Percentiles rank a stretch among this genome's conserved stretches.
Conservation (phyloP, 1,140 invertebrate species). For the Hermatobates lingyangjiaoensis region DNA sequence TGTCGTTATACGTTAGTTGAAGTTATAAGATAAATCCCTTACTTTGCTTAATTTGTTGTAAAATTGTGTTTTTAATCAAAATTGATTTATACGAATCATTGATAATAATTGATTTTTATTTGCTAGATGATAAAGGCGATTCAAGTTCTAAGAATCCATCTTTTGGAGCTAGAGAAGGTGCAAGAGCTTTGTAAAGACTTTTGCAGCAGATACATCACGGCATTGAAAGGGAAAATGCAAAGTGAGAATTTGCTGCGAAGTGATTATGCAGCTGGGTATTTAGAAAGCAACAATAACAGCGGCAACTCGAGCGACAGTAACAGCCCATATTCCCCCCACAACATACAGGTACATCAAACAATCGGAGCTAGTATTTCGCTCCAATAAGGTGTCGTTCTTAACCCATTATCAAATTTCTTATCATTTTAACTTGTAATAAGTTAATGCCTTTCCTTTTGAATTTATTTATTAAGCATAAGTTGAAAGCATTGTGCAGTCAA, state of each 20-base stretch:
- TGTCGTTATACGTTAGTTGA: too few species aligned
- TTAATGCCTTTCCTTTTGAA: too few species aligned
- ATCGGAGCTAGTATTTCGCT: too few species aligned
- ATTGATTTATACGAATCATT: too few species aligned
- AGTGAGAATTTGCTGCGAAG: conserved; percentile 73
- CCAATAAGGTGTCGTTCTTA: not conserved
- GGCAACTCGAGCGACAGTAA: conserved; percentile 34
- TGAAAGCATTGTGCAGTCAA: too few species aligned
- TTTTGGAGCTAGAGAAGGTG: conserved; percentile 87
- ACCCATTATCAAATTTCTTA: too few species aligned
- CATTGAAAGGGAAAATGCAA: conserved; percentile 91
- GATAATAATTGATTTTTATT: conserved; percentile 12
- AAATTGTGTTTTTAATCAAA: too few species aligned
- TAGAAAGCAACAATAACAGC: conserved; percentile 28
- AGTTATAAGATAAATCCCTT: too few species aligned
- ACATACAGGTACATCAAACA: conserved; percentile 19
- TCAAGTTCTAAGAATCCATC: conserved; percentile 88
- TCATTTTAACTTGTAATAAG: too few species aligned
- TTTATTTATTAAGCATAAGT: too few species aligned
- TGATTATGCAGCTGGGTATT: conserved; percentile 35
- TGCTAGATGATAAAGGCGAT: conserved; percentile 91
- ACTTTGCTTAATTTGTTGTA: too few species aligned
- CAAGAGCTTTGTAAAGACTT: conserved; percentile 94
- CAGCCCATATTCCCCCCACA: conserved; percentile 21
- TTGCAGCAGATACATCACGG: conserved; percentile 88